Evolutionary conservation across 2,888 invertebrate species (phyloP).

Genomic region (Mimumesa dahlbomi): DNA sequence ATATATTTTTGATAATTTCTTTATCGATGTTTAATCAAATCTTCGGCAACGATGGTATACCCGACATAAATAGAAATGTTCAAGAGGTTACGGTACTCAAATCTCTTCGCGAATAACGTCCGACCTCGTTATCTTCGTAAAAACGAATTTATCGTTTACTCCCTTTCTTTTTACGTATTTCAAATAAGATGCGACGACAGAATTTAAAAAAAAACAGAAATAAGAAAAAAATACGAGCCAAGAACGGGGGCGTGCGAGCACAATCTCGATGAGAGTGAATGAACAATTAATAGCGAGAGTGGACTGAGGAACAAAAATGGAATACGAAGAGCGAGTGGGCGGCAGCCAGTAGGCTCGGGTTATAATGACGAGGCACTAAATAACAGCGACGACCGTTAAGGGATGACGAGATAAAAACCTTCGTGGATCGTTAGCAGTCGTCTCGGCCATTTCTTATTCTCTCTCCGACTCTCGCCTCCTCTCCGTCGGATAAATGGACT

Average conservation of each 20-base stretch:
- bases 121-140: background rate
- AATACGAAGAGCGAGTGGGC: conserved; percentile 24
- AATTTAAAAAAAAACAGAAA: conserved; percentile 9
- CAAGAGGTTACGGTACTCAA: conserved; percentile 2
- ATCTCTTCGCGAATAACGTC: background rate
- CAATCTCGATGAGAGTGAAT: conserved; percentile 54
- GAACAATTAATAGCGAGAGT: conserved; percentile 58
- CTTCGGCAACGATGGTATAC: too few relatives aligned
- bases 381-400: conserved; percentile 66
- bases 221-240: too few relatives aligned
- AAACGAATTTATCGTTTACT: background rate
- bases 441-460: conserved; percentile 63
- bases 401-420: conserved; percentile 71
- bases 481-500: conserved; percentile 29
- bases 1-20: too few relatives aligned
- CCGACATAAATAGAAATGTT: too few relatives aligned
- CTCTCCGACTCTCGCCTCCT: conserved; percentile 39
- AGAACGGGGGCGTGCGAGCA: conserved; percentile 17
- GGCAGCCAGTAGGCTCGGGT: conserved; percentile 46
- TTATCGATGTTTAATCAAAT: too few relatives aligned
- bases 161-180: conserved; percentile 2
- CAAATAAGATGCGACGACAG: conserved; percentile 1
- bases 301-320: conserved; percentile 18
- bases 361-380: conserved; percentile 68
- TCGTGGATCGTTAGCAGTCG: conserved; percentile 66